Percentiles rank a stretch among this genome's conserved stretches.
phyloP scores from a whole-genome alignment of 1,140 invertebrate species.

The Dolichoris vasculosae region DNA sequence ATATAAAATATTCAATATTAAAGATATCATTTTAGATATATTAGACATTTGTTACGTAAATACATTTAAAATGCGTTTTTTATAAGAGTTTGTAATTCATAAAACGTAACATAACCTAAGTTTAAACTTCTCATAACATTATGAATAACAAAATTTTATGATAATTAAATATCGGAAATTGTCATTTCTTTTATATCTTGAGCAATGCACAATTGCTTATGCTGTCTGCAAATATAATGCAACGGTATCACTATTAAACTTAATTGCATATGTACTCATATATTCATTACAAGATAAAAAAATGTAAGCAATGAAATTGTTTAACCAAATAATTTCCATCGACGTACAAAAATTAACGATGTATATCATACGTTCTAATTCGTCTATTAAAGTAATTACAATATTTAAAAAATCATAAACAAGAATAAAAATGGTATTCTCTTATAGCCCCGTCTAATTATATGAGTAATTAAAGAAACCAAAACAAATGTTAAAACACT shows the following conservation, averaged over 20 bases:
- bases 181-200: background rate
- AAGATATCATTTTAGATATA: slow-evolving; percentile 16
- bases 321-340: background rate
- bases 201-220: background rate
- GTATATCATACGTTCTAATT: background rate
- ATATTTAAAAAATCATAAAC: background rate
- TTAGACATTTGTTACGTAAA: background rate
- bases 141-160: background rate
- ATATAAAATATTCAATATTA: background rate
- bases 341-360: background rate
- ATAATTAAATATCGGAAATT: slow-evolving; percentile 11
- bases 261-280: slow-evolving; percentile 4
- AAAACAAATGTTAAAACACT: background rate
- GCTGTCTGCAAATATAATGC: slow-evolving; percentile 4
- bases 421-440: slow-evolving; percentile 12
- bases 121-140: background rate
- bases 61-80: background rate
- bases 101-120: background rate
- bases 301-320: slow-evolving; percentile 20
- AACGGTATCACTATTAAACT: slow-evolving; percentile 20
- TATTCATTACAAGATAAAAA: background rate
- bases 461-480: slow-evolving; percentile 21
- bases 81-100: background rate
- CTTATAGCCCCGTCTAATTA: background rate
- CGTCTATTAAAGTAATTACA: slow-evolving; percentile 26